Percentiles rank a stretch among this genome's conserved stretches.
Evolutionary conservation across 2,113 vertebrate species (phyloP).

Genomic region (Sylvia atricapilla): DNA sequence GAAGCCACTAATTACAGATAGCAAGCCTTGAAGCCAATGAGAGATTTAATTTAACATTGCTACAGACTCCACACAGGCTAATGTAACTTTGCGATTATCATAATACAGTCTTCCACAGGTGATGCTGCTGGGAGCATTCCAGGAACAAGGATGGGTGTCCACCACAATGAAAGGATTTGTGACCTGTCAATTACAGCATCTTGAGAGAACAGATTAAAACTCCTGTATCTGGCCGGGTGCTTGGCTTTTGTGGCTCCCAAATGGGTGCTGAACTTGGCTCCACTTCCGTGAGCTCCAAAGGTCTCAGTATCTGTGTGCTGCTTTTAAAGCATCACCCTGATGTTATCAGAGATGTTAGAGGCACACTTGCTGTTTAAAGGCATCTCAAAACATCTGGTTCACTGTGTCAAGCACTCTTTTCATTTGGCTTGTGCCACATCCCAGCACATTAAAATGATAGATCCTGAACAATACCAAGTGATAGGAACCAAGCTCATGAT

Average conservation of each 20-base stretch:
- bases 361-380: not conserved
- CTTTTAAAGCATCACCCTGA: not conserved
- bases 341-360: not conserved
- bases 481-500: not conserved
- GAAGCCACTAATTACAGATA: slow-evolving; percentile 72
- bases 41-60: slow-evolving; percentile 56
- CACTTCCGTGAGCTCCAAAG: not conserved
- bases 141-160: not conserved
- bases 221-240: not conserved
- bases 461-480: not conserved
- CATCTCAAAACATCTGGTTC: not conserved
- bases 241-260: not conserved
- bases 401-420: not conserved
- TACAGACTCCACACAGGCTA: slow-evolving; percentile 45
- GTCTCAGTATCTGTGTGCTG: not conserved
- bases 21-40: slow-evolving; percentile 56
- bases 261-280: not conserved
- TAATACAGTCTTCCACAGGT: slow-evolving; percentile 36
- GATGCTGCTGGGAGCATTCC: slow-evolving; percentile 17
- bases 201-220: not conserved
- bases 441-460: not conserved
- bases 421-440: not conserved
- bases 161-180: not conserved
- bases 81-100: slow-evolving; percentile 58
- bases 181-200: not conserved